phyloP scores from a whole-genome alignment of 2,113 vertebrate species.

The Geothlypis trichas region DNA sequence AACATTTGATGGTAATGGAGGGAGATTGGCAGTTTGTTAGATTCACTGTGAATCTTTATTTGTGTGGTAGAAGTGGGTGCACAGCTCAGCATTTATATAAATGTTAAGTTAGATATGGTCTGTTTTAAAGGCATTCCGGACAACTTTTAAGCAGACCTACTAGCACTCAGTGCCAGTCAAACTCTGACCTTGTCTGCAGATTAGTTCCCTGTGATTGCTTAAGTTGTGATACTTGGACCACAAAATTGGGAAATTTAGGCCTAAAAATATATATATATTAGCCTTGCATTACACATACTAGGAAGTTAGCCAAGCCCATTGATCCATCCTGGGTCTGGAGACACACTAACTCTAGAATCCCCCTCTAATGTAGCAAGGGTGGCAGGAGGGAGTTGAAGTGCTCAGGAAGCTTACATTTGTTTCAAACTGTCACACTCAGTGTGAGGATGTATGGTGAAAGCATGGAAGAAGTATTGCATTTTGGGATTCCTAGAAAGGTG shows the following conservation, averaged over 20 bases:
- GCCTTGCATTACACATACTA: neutral
- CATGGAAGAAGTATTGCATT: neutral
- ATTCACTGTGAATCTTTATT: neutral
- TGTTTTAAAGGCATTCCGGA: neutral
- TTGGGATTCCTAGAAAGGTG: conserved; percentile 22
- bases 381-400: neutral
- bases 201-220: neutral
- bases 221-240: neutral
- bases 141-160: neutral
- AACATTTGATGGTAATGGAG: neutral
- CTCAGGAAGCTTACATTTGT: neutral
- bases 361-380: neutral
- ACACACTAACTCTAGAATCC: neutral
- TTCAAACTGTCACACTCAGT: conserved; percentile 1
- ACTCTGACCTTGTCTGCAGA: neutral
- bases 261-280: neutral
- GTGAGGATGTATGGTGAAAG: neutral
- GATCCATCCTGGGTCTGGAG: neutral
- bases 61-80: neutral
- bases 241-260: neutral
- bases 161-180: neutral
- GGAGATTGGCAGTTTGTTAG: neutral
- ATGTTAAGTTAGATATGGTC: neutral
- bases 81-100: neutral
- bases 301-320: neutral